Base-by-base conservation (phyloP, 2,888 invertebrate genomes). In the Lepeophtheirus nordmannii region DNA sequence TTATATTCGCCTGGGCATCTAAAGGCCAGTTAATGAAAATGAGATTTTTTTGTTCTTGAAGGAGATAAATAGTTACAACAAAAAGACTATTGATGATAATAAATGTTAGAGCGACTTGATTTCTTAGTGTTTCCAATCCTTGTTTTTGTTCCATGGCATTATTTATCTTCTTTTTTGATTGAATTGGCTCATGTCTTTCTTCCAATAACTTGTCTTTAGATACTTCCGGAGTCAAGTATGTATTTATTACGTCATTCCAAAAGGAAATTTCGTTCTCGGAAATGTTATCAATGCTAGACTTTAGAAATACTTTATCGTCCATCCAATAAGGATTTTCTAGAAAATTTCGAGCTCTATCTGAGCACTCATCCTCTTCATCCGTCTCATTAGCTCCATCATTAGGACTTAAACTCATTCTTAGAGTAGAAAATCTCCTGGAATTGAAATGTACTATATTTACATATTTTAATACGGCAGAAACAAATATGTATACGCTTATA, bases 71-170 rank as follows among this genome's bases (percentile, higher is more conserved):
- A 53, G 78, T 74, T 38, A 79, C 74, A 58, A 79, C 77, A 75
- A 78, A 79, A 14, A 79, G 72, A 65, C 77, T 74, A 71, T 80
- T 80, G 56, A 79, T 71, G 77, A 79, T 79, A 68, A 78, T 74
- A 71, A 77, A 78, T 20, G 72, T 72, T 56, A 74, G 72, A 22
- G 72, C 71, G 14, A 70, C 73, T 67, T 75, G 75, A 70, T 78
- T 78, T 46, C 77, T 68, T 62, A 78, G 70, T 40, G 74, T 74
- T 40, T 74, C 70, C 38, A 78, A 71, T 11, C 74, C 73, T 10
- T 60, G 22, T 9, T 59, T 58, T 61, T 68, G 41, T 17, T 61
- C 30, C 7, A 40, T 37, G 12, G 62, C 39, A 20, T 64, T 30
- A 17, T 60, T 59, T 1, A n/a, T 1, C 14, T 46, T 46, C 53